These are phyloP conservation scores for Forbesichthys agassizii DNA, from an alignment of 2,113 vertebrate genomes.

Conservation along the genomic window DNA sequence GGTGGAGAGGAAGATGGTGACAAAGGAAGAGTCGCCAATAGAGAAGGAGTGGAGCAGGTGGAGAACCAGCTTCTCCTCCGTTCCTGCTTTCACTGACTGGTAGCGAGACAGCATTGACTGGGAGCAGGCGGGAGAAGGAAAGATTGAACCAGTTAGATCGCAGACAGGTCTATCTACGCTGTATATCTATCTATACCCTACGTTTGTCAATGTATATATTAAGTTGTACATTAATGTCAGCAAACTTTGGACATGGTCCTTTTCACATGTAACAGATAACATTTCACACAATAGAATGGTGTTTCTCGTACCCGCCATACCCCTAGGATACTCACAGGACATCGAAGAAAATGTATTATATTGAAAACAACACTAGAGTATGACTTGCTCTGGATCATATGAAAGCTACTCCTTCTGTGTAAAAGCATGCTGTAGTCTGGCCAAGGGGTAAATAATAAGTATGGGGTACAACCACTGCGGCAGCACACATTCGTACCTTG, in stretches of 20 bases:
- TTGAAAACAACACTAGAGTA: too few relatives aligned
- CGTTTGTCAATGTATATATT: neutral
- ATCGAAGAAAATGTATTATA: too few relatives aligned
- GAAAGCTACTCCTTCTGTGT: too few relatives aligned
- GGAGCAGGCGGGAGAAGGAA: slow-evolving; percentile 10
- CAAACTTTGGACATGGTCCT: neutral
- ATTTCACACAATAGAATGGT: too few relatives aligned
- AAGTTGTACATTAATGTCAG: too few relatives aligned
- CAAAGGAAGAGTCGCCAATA: slow-evolving; percentile 80
- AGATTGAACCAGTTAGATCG: neutral
- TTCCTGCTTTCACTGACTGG: slow-evolving; percentile 82
- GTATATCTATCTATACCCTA: neutral
- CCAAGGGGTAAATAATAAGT: too few relatives aligned
- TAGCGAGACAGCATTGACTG: slow-evolving; percentile 61
- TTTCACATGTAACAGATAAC: neutral
- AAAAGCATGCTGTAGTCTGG: too few relatives aligned
- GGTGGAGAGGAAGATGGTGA: slow-evolving; percentile 85
- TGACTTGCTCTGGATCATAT: too few relatives aligned
- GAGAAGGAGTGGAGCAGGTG: slow-evolving; percentile 82
- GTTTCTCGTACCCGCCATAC: too few relatives aligned
- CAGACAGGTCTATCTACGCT: neutral
- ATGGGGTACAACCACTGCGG: too few relatives aligned
- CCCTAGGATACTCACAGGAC: too few relatives aligned
- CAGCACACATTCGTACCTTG: slow-evolving; percentile 41
- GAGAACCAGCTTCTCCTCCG: slow-evolving; percentile 82